phyloP scores from a whole-genome alignment of 2,113 vertebrate species.

The Rattus norvegicus region GRCr8 NC_086039.1:105825501-105826000 shows the following conservation, averaged over 20 bases:
- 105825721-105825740: background rate
- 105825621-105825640: background rate
- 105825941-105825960: background rate
- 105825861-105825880: no score
- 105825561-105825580: background rate
- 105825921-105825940: background rate
- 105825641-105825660: background rate
- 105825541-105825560: background rate
- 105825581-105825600: background rate
- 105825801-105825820: no score
- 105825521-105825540: background rate
- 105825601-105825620: background rate
- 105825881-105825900: no score
- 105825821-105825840: no score
- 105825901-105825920: background rate
- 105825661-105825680: background rate
- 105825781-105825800: no score
- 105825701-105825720: background rate
- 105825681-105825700: background rate
- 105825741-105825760: background rate
- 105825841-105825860: no score
- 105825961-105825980: background rate
- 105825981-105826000: background rate
- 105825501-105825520: background rate
- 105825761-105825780: background rate